These are phyloP conservation scores for Idaea straminata DNA, from an alignment of 2,888 invertebrate genomes.

Conservation along the genomic window DNA sequence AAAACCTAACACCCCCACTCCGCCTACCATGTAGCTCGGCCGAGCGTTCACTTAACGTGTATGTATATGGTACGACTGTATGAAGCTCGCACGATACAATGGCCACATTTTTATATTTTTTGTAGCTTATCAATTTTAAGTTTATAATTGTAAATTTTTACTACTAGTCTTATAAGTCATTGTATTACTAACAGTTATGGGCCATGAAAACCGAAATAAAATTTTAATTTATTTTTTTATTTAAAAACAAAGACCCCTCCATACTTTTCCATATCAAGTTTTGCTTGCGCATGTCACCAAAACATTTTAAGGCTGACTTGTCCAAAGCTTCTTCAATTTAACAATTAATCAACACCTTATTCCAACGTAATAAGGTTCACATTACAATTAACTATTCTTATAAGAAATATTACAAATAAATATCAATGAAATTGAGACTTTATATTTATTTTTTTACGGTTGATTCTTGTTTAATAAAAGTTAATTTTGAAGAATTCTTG, in stretches of 20 bases:
- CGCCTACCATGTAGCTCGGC: no score
- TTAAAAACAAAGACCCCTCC: constrained; percentile 34
- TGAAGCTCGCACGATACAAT: no score
- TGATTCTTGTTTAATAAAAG: constrained; percentile 14
- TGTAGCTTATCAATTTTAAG: no score
- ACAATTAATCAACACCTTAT: constrained; percentile 22
- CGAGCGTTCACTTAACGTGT: no score
- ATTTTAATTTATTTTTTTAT: no score
- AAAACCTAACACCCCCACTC: no score
- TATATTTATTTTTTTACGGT: constrained; percentile 10
- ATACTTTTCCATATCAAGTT: constrained; percentile 39
- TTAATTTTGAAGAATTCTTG: constrained; percentile 1
- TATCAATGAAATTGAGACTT: constrained; percentile 30
- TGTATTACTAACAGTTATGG: no score
- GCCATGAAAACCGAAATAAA: no score
- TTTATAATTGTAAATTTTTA: no score
- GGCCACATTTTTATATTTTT: no score
- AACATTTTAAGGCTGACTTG: constrained; percentile 72
- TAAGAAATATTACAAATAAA: constrained; percentile 34
- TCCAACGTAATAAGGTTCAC: constrained; percentile 23
- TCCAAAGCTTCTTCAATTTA: constrained; percentile 43
- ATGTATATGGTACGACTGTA: no score
- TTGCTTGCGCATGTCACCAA: constrained; percentile 76
- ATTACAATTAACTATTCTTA: constrained; percentile 20
- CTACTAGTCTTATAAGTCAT: no score